These are phyloP conservation scores for Nemotelus nigrinus DNA, from an alignment of 2,888 invertebrate genomes.

Conservation along the genomic window DNA sequence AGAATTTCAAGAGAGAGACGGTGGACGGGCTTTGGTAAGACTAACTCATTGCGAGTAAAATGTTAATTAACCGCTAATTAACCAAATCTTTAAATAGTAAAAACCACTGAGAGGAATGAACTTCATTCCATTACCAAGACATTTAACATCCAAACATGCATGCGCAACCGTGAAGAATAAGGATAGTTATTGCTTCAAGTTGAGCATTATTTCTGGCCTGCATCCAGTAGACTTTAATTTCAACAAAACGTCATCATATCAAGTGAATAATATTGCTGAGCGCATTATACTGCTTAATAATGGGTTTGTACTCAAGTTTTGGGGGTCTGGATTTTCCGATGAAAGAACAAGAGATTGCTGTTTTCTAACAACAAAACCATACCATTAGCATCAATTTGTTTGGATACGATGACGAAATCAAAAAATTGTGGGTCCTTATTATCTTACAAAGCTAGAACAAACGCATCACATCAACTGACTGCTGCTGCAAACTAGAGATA, in stretches of 20 bases:
- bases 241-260: background rate
- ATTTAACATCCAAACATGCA: background rate
- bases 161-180: background rate
- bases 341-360: no score
- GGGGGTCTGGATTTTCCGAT: background rate
- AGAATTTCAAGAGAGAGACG: conserved; percentile 3
- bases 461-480: background rate
- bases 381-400: no score
- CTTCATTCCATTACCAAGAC: background rate
- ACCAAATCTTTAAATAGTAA: background rate
- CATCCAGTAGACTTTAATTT: background rate
- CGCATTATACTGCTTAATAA: background rate
- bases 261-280: conserved; percentile 1
- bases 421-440: no score
- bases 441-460: background rate
- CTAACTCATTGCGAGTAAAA: conserved; percentile 2
- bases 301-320: conserved; percentile 5
- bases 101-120: conserved; percentile 5
- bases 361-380: no score
- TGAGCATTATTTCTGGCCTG: background rate
- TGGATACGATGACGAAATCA: no score
- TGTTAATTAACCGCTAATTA: background rate
- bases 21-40: background rate
- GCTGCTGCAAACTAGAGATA: no score
- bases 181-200: background rate